Conservation (phyloP, 2,797 vertebrate species). For the Remorina albescens region DNA sequence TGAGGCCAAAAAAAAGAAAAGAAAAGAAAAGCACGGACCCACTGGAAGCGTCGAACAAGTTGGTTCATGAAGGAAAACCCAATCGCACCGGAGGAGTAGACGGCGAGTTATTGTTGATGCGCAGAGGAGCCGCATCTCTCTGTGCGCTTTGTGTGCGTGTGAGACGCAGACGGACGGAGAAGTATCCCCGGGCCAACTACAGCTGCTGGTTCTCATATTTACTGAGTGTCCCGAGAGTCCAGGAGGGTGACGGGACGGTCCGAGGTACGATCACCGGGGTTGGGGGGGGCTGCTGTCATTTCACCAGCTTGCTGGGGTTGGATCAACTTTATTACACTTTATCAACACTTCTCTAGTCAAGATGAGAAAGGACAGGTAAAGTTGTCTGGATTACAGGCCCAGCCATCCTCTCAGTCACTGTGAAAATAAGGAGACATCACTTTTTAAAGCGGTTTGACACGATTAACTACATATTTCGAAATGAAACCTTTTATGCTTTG, state of each 20-base stretch:
- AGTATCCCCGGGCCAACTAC: constrained; percentile 11
- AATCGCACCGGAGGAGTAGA: background rate
- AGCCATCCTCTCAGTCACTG: background rate
- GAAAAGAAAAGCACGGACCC: background rate
- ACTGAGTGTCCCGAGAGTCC: constrained; percentile 24
- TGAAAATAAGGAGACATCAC: background rate
- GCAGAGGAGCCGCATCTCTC: background rate
- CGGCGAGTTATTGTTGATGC: background rate
- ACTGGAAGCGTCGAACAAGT: constrained; percentile 42
- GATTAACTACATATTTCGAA: background rate
- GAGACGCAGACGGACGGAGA: background rate
- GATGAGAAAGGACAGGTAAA: background rate
- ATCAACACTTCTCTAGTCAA: background rate
- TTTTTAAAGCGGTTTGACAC: background rate
- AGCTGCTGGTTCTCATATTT: constrained; percentile 13
- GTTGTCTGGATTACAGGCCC: background rate
- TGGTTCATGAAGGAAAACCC: constrained; percentile 17
- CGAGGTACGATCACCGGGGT: constrained; percentile 63
- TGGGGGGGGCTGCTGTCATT: constrained; percentile 5
- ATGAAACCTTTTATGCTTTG: background rate
- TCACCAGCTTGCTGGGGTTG: background rate
- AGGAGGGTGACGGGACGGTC: constrained; percentile 15
- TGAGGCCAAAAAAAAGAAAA: too few relatives aligned
- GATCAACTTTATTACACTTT: constrained; percentile 15
- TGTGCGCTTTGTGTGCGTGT: background rate